Percentiles rank a stretch among this genome's conserved stretches.
Conservation (phyloP, 2,797 vertebrate species). For the Sebastes itinus region DNA sequence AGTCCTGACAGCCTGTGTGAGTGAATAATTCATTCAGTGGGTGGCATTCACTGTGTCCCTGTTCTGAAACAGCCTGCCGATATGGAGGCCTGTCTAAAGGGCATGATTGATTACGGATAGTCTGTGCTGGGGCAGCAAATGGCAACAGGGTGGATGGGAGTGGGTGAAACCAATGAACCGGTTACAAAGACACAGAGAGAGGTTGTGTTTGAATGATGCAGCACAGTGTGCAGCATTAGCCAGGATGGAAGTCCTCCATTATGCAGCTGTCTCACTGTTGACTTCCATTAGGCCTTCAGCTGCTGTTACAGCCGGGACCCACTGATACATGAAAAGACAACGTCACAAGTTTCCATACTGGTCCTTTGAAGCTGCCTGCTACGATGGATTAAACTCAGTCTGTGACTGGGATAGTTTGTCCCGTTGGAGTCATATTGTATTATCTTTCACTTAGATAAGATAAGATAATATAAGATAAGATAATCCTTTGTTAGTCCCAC, state of each 20-base stretch:
- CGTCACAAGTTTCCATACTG: not conserved
- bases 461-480: no score
- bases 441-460: no score
- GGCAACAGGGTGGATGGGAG: not conserved
- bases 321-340: not conserved
- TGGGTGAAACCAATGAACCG: constrained; percentile 9
- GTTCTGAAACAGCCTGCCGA: constrained; percentile 3
- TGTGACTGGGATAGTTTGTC: no score
- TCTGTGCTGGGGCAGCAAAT: constrained; percentile 29
- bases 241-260: not conserved
- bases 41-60: constrained; percentile 11
- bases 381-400: not conserved
- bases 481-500: no score
- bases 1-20: constrained; percentile 22
- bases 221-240: not conserved
- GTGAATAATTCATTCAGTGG: constrained; percentile 52
- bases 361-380: not conserved
- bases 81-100: constrained; percentile 13
- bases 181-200: constrained; percentile 4
- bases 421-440: no score
- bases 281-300: constrained; percentile 6
- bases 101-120: constrained; percentile 32
- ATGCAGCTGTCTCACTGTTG: constrained; percentile 5
- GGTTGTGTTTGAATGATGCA: not conserved
- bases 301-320: not conserved